These are phyloP conservation scores for Germaria angustata DNA, from an alignment of 2,888 invertebrate species.

Conservation along the genomic window DNA sequence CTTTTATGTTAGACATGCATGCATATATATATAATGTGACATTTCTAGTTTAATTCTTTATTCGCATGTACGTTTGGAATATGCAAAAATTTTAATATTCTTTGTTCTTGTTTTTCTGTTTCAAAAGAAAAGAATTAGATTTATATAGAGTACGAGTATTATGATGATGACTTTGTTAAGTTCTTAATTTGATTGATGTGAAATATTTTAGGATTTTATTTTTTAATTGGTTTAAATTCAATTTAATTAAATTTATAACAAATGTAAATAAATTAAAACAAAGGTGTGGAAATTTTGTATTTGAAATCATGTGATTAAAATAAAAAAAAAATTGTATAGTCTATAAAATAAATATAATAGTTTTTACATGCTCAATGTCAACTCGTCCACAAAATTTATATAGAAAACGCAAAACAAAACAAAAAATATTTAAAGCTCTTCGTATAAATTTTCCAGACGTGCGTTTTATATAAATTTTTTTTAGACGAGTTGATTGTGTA, in stretches of 20 bases:
- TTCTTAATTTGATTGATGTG: not conserved
- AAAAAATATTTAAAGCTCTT: too few relatives aligned
- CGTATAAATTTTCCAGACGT: too few relatives aligned
- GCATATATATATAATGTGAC: slow-evolving; percentile 5
- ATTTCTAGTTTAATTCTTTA: not conserved
- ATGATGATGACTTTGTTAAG: not conserved
- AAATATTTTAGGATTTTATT: slow-evolving; percentile 18
- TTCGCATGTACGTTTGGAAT: slow-evolving; percentile 21
- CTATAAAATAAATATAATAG: too few relatives aligned
- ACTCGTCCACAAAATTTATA: too few relatives aligned
- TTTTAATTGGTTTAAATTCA: not conserved
- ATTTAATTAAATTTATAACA: not conserved
- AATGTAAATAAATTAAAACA: not conserved
- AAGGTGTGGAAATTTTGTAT: too few relatives aligned
- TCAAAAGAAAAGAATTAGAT: slow-evolving; percentile 4
- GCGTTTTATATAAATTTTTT: too few relatives aligned
- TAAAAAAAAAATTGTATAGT: too few relatives aligned
- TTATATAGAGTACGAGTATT: not conserved
- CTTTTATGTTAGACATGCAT: not conserved
- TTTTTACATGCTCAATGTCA: too few relatives aligned
- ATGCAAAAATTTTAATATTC: slow-evolving; percentile 4
- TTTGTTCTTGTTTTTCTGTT: slow-evolving; percentile 1
- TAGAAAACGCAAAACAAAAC: too few relatives aligned
- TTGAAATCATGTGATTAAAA: too few relatives aligned
- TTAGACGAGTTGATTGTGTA: too few relatives aligned